These are phyloP conservation scores for Drosophila dunni DNA, from an alignment of 1,140 invertebrate genomes.

Conservation along the genomic window DNA sequence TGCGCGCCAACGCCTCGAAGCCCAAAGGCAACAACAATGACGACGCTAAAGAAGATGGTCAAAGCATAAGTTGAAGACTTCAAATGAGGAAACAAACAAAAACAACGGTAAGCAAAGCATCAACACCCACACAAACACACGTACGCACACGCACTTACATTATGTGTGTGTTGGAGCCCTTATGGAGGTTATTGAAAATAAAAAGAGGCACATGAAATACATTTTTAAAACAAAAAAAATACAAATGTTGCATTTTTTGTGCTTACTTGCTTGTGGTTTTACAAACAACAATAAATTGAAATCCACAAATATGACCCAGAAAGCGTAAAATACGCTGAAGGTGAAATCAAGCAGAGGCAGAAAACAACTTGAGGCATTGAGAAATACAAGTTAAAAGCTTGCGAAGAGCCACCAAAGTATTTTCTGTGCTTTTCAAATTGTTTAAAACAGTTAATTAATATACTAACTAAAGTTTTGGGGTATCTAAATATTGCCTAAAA, in stretches of 20 bases:
- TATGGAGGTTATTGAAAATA: constrained; percentile 56
- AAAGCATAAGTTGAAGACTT: constrained; percentile 27
- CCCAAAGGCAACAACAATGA: constrained; percentile 1
- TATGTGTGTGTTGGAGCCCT: constrained; percentile 33
- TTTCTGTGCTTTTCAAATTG: constrained; percentile 1
- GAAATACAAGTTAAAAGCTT: constrained; percentile 19
- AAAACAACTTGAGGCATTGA: constrained; percentile 16
- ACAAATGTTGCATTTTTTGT: constrained; percentile 63
- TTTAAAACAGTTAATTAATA: constrained; percentile 29
- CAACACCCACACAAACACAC: constrained; percentile 37
- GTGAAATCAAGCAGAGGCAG: constrained; percentile 62
- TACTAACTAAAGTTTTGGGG: constrained; percentile 21
- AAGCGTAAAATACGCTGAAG: constrained; percentile 65
- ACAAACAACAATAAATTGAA: constrained; percentile 67
- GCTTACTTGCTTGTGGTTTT: constrained; percentile 42
- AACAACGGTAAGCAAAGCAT: constrained; percentile 54
- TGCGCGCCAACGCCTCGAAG: constrained; percentile 44
- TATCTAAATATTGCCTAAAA: constrained; percentile 29
- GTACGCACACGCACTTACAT: constrained; percentile 15
- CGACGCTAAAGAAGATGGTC: constrained; percentile 20
- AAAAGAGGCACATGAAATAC: constrained; percentile 14
- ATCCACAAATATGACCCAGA: constrained; percentile 83
- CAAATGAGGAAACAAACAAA: constrained; percentile 52
- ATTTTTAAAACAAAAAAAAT: constrained; percentile 41
- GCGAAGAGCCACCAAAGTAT: neutral